Percentiles rank a stretch among this genome's conserved stretches.
phyloP scores from a whole-genome alignment of 2,888 invertebrate species.

The Napeogenes sylphis region DNA sequence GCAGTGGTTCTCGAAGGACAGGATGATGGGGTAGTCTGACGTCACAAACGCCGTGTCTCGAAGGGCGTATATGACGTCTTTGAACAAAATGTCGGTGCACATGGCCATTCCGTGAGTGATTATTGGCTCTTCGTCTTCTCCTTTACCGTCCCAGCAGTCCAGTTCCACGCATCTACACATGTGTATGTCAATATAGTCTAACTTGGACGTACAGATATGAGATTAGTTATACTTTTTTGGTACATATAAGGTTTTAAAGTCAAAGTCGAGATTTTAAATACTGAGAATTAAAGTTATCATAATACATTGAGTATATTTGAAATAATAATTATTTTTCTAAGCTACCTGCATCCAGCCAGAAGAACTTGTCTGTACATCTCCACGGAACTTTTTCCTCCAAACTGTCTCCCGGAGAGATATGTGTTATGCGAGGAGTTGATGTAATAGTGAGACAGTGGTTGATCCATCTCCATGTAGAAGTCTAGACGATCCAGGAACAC shows the following conservation, averaged over 20 bases:
- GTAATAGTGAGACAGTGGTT: conserved; percentile 98
- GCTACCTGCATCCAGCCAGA: conserved; percentile 94
- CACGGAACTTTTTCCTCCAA: conserved; percentile 98
- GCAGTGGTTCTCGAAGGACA: conserved; percentile 99
- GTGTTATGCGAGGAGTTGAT: conserved; percentile 99
- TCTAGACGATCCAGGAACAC: conserved; percentile 99
- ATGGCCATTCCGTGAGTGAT: conserved; percentile 99
- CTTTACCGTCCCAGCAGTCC: conserved; percentile 99
- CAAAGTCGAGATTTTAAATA: too few species aligned
- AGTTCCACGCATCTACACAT: conserved; percentile 92
- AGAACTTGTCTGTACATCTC: conserved; percentile 99
- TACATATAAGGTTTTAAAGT: too few species aligned
- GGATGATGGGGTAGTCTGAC: conserved; percentile 96
- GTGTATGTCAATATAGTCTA: too few species aligned
- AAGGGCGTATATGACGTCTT: conserved; percentile 97
- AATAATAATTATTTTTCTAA: too few species aligned
- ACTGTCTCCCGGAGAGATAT: conserved; percentile 95
- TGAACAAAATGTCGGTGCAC: conserved; percentile 99
- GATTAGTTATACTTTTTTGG: too few species aligned
- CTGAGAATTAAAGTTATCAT: too few species aligned
- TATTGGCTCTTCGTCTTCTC: conserved; percentile 98
- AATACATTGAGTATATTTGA: too few species aligned
- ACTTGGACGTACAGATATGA: too few species aligned
- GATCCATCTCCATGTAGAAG: conserved; percentile 99
- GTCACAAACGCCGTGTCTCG: conserved; percentile 99